A percentile compares a stretch with the other conserved stretches of the same genome.
These are phyloP conservation scores for Erebia epiphron DNA, from an alignment of 2,888 invertebrate species.

Conservation along the genomic window DNA sequence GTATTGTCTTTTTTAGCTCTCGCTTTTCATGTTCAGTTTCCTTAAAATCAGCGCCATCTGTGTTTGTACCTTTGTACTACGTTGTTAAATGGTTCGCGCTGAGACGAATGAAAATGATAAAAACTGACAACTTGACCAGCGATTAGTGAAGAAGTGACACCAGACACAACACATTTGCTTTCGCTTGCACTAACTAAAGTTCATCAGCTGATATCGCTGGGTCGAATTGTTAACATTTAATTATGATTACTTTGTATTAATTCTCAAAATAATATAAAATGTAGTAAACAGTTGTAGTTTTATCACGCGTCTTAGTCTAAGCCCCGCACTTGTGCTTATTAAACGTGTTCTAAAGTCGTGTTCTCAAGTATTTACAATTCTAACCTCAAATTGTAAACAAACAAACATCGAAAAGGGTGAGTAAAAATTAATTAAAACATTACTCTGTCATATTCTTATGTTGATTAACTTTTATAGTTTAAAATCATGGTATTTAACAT, in stretches of 20 bases:
- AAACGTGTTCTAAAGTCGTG: slow-evolving; percentile 30
- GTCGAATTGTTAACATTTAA: slow-evolving; percentile 40
- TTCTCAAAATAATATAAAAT: slow-evolving; percentile 40
- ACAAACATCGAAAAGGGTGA: slow-evolving; percentile 33
- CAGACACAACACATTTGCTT: slow-evolving; percentile 13
- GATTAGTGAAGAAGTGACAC: slow-evolving; percentile 30
- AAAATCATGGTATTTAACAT: background rate
- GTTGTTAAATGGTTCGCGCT: background rate
- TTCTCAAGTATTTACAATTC: slow-evolving; percentile 27
- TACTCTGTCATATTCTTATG: background rate
- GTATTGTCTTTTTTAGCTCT: too few relatives aligned
- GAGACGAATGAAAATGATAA: background rate
- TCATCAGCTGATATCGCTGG: slow-evolving; percentile 48
- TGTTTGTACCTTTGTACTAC: background rate
- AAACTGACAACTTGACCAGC: too few relatives aligned
- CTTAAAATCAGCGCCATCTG: slow-evolving; percentile 18
- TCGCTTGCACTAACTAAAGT: slow-evolving; percentile 42
- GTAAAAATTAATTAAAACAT: slow-evolving; percentile 9
- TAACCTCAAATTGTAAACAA: slow-evolving; percentile 49
- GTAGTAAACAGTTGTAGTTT: slow-evolving; percentile 38
- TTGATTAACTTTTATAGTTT: background rate
- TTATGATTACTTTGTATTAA: slow-evolving; percentile 38
- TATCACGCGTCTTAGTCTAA: slow-evolving; percentile 38
- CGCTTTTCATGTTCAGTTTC: too few relatives aligned
- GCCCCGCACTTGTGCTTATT: slow-evolving; percentile 27